Evolutionary conservation across 1,140 invertebrate genomes (phyloP), one percentile per base, ranked within the genome.

Genomic region (Caerostris extrusa): DNA sequence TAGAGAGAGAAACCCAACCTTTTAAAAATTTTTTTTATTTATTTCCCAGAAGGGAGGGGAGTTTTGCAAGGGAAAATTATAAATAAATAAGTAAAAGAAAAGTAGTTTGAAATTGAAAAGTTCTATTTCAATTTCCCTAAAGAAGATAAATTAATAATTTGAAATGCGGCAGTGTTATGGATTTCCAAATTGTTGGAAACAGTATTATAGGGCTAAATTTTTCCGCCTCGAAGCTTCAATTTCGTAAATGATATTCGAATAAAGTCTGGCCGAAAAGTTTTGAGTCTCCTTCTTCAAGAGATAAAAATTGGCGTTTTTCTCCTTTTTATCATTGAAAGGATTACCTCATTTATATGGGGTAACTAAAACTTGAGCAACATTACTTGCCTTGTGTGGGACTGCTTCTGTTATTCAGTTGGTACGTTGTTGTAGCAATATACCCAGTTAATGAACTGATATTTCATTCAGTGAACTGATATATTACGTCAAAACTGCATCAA

Each of bases 111-210:
- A 92, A 86, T 86, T 92, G 91, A 86, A 92, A 83, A 92, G 91
- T 92, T 85, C 57, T 34, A 69, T 86, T 86, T 92, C 91, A 92
- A 92, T 92, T 92, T 92, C 91, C 82, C 69, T 86, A 69, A 92
- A 91, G 58, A 92, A 86, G 81, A 92, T 85, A 92, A 92, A 92
- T 86, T 92, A 86, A 86, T 92, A 91, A 89, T 89, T 89, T 89
- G 64, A 55, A 58, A 34, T 64, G 19, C 17, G 61, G 34, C 14
- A 64, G 87, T 69, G 19, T n/a, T 83, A 58, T 58, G 82, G 82
- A 83, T 83, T 83, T 83, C n/a, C 82, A 77, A 77, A 77, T 77
- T 77, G 69, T 77, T 53, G 69, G 34, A n/a, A 77, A 34, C 19
- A 50, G 69, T 14, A 77, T 77, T 77, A 77, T 64, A 5, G 82